These are phyloP conservation scores for Philotrypesis tridentata DNA, from an alignment of 1,140 invertebrate species.

Conservation along the genomic window DNA sequence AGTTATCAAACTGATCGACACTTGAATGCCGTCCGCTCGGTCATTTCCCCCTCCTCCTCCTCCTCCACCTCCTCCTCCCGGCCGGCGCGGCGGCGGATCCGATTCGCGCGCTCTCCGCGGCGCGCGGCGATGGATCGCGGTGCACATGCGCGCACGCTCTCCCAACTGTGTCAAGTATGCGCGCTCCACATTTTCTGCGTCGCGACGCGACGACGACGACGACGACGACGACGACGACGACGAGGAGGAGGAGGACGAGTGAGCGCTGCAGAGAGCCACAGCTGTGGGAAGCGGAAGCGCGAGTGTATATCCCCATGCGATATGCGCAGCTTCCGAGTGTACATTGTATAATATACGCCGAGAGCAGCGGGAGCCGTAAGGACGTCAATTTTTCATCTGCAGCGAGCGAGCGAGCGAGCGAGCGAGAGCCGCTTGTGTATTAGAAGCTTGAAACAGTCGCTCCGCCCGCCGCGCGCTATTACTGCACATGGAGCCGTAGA, in stretches of 20 bases:
- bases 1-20: slow-evolving; percentile 34
- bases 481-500: not conserved
- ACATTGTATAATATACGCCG: not conserved
- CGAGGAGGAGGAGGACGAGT: no score
- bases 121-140: no score
- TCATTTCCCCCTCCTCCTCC: not conserved
- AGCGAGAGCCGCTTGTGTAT: no score
- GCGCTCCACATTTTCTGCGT: slow-evolving; percentile 9
- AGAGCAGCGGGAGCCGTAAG: not conserved
- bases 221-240: not conserved
- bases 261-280: no score
- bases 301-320: not conserved
- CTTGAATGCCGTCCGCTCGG: slow-evolving; percentile 9
- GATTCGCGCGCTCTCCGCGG: no score
- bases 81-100: no score
- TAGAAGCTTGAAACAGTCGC: not conserved
- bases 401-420: no score
- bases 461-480: no score
- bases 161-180: slow-evolving; percentile 33
- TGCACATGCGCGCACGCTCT: no score
- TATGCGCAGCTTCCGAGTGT: not conserved
- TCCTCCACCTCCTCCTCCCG: no score
- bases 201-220: not conserved
- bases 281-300: slow-evolving; percentile 15
- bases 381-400: not conserved